Conservation (phyloP, 2,113 vertebrate genomes). For the Semicossyphus pulcher region DNA sequence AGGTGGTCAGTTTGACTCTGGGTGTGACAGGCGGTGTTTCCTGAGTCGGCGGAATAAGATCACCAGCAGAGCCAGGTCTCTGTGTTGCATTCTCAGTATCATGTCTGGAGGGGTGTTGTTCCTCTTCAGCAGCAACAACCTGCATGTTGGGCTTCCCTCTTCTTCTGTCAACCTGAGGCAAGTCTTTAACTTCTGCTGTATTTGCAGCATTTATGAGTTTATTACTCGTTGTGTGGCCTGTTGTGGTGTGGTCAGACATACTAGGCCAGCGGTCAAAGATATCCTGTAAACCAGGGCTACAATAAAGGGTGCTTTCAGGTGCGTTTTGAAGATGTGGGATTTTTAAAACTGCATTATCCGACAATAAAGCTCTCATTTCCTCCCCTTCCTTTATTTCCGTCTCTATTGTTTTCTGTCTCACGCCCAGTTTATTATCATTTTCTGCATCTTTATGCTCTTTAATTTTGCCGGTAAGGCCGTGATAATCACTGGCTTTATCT, state of each 20-base stretch:
- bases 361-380: background rate
- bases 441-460: background rate
- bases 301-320: slow-evolving; percentile 68
- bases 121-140: background rate
- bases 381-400: background rate
- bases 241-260: slow-evolving; percentile 73
- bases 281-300: slow-evolving; percentile 91
- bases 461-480: background rate
- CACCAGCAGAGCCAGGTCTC: slow-evolving; percentile 67
- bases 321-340: slow-evolving; percentile 7
- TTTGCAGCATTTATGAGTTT: slow-evolving; percentile 12
- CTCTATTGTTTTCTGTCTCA: background rate
- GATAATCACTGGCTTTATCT: background rate
- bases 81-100: slow-evolving; percentile 20
- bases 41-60: slow-evolving; percentile 86
- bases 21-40: slow-evolving; percentile 78
- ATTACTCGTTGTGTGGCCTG: background rate
- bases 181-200: background rate
- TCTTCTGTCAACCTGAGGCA: slow-evolving; percentile 2
- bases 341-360: slow-evolving; percentile 40
- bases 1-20: slow-evolving; percentile 76
- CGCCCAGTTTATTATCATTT: background rate
- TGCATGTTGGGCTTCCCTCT: background rate
- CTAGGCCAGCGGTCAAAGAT: slow-evolving; percentile 89
- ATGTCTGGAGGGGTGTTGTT: background rate